Base-by-base conservation (phyloP, 30 jellyfish, hydroid and myxozoan genomes). In the Aurelia sp. region DNA sequence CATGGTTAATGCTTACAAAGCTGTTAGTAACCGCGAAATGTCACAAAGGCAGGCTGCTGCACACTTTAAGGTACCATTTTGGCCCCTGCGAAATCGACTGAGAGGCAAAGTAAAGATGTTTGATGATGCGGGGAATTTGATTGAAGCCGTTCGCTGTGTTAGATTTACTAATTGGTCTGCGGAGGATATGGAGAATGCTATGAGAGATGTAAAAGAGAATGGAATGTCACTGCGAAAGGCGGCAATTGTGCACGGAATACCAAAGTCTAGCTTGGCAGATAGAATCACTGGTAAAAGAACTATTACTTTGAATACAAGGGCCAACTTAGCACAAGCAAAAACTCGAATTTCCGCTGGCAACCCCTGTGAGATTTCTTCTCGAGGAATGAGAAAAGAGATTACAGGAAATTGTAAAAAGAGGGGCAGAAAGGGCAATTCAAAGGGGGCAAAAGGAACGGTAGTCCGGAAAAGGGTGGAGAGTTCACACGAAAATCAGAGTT, bases 181-280 rank as follows among this genome's bases (percentile, higher is more conserved):
- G 31, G 60, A 74, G 23, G 73, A 51, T 51, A 74, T 55, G 73
- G 17, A 16, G 11, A 31, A 30, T 74, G 85, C 73, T 30, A 7
- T 52, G 4, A 27, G 15, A 12, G 68, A 37, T 13, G 73, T 74
- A 12, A 37, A 52, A 1, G 30, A 23, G 61, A 74, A 16, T 15
- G 41, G 22, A 6, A 23, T 57, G 61, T 55, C 85, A 18, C 20
- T 35, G 20, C 61, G 37, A 51, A n/a, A 20, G 21, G 73, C 82
- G 4, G 68, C 69, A 15, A 35, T 30, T 13, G 48, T 15, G 13
- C 23, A 72, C 7, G 68, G 82, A 41, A 47, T 74, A 15, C 59
- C 85, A n/a, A 17, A 16, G 19, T 74, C 48, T 4, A 55, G 62
- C 16, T 66, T 74, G 35, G 72, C 41, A 11, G 53, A 52, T 22